Conservation (phyloP, 2,113 vertebrate genomes). For the Caretta caretta region DNA sequence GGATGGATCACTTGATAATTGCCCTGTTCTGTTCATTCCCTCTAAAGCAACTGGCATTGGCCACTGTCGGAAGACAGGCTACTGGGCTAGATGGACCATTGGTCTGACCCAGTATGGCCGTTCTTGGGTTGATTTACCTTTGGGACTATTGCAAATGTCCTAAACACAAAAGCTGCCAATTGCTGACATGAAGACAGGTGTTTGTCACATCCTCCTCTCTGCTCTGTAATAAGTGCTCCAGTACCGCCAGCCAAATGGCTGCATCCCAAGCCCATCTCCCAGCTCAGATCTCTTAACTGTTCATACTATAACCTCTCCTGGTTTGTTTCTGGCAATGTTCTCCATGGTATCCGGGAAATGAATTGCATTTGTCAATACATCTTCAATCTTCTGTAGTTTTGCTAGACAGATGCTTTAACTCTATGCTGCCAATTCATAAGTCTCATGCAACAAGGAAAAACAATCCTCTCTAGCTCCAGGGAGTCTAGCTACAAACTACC, state of each 20-base stretch:
- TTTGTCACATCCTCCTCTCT: neutral
- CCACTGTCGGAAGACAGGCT: neutral
- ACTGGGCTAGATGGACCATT: neutral
- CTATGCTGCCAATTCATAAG: neutral
- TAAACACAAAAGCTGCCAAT: neutral
- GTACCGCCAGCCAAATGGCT: neutral
- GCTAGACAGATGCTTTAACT: neutral
- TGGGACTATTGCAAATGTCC: neutral
- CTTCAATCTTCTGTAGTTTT: neutral
- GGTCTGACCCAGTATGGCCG: neutral
- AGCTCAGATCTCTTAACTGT: neutral
- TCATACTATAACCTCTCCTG: neutral
- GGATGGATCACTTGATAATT: neutral
- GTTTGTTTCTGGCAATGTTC: conserved; percentile 3
- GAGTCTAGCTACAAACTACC: neutral
- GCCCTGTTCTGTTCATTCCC: neutral
- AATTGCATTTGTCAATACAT: neutral
- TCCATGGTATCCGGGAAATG: neutral
- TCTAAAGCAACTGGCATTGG: neutral
- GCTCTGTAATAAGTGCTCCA: accelerated
- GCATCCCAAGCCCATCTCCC: neutral
- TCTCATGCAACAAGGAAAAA: neutral
- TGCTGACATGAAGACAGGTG: neutral
- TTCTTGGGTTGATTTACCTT: neutral
- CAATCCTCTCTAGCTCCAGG: conserved; percentile 9